These are phyloP conservation scores for Drosophila kurseongensis DNA, from an alignment of 1,140 invertebrate genomes.

Conservation along the genomic window DNA sequence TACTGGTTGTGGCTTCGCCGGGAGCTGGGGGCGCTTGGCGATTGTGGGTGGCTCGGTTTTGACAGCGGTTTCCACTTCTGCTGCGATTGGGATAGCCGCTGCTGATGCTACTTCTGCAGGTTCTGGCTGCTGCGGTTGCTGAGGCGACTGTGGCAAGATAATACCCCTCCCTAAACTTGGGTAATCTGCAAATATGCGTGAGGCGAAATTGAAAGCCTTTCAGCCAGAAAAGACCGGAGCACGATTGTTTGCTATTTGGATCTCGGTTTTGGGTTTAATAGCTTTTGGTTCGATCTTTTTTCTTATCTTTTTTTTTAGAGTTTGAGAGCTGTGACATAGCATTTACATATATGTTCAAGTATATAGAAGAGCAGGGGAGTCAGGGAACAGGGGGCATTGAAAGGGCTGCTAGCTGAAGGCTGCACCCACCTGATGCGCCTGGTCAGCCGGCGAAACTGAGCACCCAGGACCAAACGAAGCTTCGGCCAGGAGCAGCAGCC, in stretches of 20 bases:
- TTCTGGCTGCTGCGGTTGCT: constrained; percentile 31
- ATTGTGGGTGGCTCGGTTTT: constrained; percentile 8
- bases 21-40: constrained; percentile 33
- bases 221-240: constrained; percentile 18
- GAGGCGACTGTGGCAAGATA: constrained; percentile 70
- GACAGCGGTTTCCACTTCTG: constrained; percentile 2
- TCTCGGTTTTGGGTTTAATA: constrained; percentile 14
- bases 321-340: constrained; percentile 12
- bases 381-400: neutral
- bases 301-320: neutral
- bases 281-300: constrained; percentile 8
- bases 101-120: constrained; percentile 27
- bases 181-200: constrained; percentile 83
- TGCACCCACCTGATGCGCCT: constrained; percentile 74
- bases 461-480: constrained; percentile 49
- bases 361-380: constrained; percentile 19
- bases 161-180: constrained; percentile 84
- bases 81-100: neutral
- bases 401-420: constrained; percentile 30
- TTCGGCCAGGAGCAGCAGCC: constrained; percentile 45
- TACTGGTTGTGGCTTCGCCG: constrained; percentile 6
- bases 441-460: constrained; percentile 57
- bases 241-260: constrained; percentile 16
- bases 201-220: constrained; percentile 58
- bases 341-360: neutral